These are phyloP conservation scores for Ceyx margarethae DNA, from an alignment of 2,113 vertebrate genomes.

Conservation along the genomic window DNA sequence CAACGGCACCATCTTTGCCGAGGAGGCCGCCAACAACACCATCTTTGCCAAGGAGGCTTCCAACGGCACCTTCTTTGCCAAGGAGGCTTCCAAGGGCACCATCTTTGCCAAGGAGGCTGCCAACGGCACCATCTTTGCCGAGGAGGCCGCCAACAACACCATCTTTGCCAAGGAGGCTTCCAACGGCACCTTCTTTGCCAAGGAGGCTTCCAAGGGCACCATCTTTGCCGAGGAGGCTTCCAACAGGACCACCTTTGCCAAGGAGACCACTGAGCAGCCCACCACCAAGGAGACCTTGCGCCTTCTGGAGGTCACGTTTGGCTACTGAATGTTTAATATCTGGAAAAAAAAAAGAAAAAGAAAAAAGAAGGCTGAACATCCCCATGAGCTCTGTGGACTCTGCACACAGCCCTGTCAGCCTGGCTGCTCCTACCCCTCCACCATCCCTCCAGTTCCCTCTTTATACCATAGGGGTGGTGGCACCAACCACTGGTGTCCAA, in stretches of 20 bases:
- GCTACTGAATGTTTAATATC: not conserved
- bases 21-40: fast-evolving
- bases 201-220: not conserved
- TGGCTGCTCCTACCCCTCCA: not conserved
- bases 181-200: fast-evolving
- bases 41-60: fast-evolving
- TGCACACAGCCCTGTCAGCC: not conserved
- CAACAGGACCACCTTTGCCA: not conserved
- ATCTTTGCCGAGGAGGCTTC: not conserved
- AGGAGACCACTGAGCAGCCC: not conserved
- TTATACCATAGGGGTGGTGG: not conserved
- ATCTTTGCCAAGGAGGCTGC: fast-evolving
- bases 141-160: not conserved
- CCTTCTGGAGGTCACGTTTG: not conserved
- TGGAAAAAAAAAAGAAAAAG: not conserved
- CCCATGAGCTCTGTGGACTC: not conserved
- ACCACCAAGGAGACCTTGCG: not conserved
- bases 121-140: fast-evolving
- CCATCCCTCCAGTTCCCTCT: not conserved
- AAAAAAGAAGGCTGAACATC: not conserved
- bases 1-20: fast-evolving
- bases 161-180: fast-evolving
- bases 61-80: fast-evolving
- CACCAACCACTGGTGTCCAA: not conserved
- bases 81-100: not conserved